A percentile compares a stretch with the other conserved stretches of the same genome.
These are phyloP conservation scores for Rhinichthys osculus DNA, from an alignment of 2,797 vertebrate genomes.

Conservation along the genomic window DNA sequence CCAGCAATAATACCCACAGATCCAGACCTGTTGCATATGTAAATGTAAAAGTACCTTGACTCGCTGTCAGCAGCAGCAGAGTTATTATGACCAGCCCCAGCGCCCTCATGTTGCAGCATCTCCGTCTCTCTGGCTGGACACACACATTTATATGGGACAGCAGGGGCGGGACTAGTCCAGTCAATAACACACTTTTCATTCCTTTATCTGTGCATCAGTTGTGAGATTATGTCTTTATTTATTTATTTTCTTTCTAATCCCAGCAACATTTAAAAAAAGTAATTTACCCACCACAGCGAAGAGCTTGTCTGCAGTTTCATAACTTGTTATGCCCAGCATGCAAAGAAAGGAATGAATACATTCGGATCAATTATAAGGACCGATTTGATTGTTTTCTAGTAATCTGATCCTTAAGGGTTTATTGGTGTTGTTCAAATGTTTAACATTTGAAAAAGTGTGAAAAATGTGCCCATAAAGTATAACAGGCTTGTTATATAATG, in stretches of 20 bases:
- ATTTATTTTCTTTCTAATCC: background rate
- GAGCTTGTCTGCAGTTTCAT: background rate
- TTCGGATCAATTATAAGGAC: background rate
- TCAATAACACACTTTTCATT: slow-evolving; percentile 15
- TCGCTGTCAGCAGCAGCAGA: slow-evolving; percentile 61
- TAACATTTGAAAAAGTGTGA: background rate
- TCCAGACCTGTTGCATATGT: background rate
- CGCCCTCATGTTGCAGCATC: slow-evolving; percentile 49
- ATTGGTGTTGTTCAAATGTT: background rate
- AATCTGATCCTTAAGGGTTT: background rate
- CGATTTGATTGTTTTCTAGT: background rate
- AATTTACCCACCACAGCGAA: background rate
- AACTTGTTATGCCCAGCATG: background rate
- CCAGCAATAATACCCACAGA: background rate
- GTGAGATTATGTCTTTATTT: background rate
- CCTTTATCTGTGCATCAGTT: background rate
- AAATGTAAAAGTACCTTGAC: slow-evolving; percentile 47
- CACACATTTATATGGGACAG: slow-evolving; percentile 58
- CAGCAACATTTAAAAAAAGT: background rate
- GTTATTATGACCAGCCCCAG: slow-evolving; percentile 54
- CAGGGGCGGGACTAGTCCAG: slow-evolving; percentile 48
- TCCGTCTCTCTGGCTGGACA: slow-evolving; percentile 34
- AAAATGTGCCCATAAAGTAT: background rate
- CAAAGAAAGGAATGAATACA: background rate
- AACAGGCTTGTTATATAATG: background rate